phyloP scores from a whole-genome alignment of 2,888 invertebrate genomes.

The Phyto melanocephala region DNA sequence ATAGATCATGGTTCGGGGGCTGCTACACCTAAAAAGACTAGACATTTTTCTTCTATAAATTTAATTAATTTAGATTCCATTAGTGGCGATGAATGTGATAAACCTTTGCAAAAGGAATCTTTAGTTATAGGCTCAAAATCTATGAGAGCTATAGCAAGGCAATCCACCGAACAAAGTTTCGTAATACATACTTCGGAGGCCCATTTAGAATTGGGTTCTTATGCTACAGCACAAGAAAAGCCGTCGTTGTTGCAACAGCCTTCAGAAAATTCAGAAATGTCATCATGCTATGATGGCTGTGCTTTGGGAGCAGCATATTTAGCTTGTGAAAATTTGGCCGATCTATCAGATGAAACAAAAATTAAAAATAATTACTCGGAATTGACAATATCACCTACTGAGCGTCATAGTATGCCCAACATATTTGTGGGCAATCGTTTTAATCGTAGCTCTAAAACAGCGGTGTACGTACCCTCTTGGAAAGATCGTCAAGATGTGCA shows the following conservation, averaged over 20 bases:
- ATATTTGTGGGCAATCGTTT: slow-evolving; percentile 82
- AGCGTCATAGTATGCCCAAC: slow-evolving; percentile 85
- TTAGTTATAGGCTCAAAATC: slow-evolving; percentile 77
- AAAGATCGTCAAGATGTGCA: slow-evolving; percentile 73
- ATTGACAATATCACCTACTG: slow-evolving; percentile 70
- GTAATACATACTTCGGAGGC: slow-evolving; percentile 80
- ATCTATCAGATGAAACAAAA: slow-evolving; percentile 82
- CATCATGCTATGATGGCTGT: slow-evolving; percentile 80
- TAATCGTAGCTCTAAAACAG: slow-evolving; percentile 80
- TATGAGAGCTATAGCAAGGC: slow-evolving; percentile 73
- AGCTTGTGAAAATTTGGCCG: slow-evolving; percentile 85
- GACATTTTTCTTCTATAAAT: slow-evolving; percentile 75
- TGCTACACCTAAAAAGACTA: slow-evolving; percentile 60
- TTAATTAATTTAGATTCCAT: slow-evolving; percentile 73
- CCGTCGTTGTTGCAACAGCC: slow-evolving; percentile 73
- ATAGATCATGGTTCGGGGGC: slow-evolving; percentile 78
- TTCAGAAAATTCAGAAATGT: slow-evolving; percentile 83
- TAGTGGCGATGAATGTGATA: slow-evolving; percentile 64
- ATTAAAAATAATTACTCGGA: slow-evolving; percentile 76
- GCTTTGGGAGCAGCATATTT: slow-evolving; percentile 80
- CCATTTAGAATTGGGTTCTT: slow-evolving; percentile 76
- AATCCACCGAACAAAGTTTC: slow-evolving; percentile 74
- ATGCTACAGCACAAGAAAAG: not conserved
- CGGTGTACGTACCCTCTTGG: slow-evolving; percentile 81
- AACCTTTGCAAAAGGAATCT: slow-evolving; percentile 72